Evolutionary conservation across 2,113 vertebrate species (phyloP).

Genomic region (Tyto alba): DNA sequence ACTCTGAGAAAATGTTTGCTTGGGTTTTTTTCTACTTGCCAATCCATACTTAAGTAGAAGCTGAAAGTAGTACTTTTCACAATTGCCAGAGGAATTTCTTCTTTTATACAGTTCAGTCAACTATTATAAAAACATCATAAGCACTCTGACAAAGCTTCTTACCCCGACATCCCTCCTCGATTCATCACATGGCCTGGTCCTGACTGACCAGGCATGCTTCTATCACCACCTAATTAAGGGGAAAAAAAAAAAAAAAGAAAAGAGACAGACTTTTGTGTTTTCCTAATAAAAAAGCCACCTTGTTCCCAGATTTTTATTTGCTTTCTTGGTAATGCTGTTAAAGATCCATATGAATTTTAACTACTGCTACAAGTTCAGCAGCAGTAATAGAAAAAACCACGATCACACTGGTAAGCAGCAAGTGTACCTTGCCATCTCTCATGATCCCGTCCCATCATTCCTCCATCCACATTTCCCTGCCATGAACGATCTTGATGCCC

Average conservation of each 20-base stretch:
- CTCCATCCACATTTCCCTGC: constrained; percentile 73
- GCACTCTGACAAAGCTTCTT: constrained; percentile 5
- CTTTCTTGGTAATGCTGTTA: not conserved
- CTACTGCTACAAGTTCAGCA: not conserved
- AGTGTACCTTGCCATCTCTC: constrained; percentile 74
- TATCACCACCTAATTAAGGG: constrained; percentile 75
- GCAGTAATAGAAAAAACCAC: constrained; percentile 27
- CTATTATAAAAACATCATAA: not conserved
- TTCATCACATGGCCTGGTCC: constrained; percentile 78
- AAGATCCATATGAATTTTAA: not conserved
- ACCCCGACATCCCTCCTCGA: constrained; percentile 84
- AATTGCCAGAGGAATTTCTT: not conserved
- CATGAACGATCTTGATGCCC: constrained; percentile 79
- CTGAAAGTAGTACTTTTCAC: not conserved
- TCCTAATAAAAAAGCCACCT: not conserved
- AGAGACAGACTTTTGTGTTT: not conserved
- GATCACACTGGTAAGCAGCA: constrained; percentile 50
- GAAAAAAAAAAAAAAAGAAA: not conserved
- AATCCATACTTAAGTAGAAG: not conserved
- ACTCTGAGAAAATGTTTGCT: not conserved
- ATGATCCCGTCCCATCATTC: constrained; percentile 63
- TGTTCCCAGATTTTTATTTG: not conserved
- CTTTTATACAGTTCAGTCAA: not conserved
- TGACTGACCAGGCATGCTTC: constrained; percentile 72
- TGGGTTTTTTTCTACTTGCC: not conserved